phyloP scores from a whole-genome alignment of 2,113 vertebrate species.

The human region GRCh38 chr7:117421501-117422000 shows the following conservation, averaged over 20 bases:
- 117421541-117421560: conserved; percentile 17
- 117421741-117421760: neutral
- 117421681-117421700: conserved; percentile 12
- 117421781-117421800: neutral
- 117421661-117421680: conserved; percentile 41
- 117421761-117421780: neutral
- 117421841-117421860: conserved; percentile 21
- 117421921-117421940: conserved; percentile 45
- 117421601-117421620: conserved; percentile 34
- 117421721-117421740: neutral
- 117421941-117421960: neutral
- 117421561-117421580: neutral
- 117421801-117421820: conserved; percentile 3
- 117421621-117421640: neutral
- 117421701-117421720: neutral
- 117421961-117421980: conserved; percentile 8
- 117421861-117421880: conserved; percentile 14
- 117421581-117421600: neutral
- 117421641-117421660: conserved; percentile 10
- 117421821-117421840: conserved; percentile 21
- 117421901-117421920: neutral
- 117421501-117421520: no score
- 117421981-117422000: conserved; percentile 24
- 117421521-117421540: conserved; percentile 13
- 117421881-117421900: conserved; percentile 16